phyloP scores from a whole-genome alignment of 2,797 vertebrate species.

The Chloroceryle inda region DNA sequence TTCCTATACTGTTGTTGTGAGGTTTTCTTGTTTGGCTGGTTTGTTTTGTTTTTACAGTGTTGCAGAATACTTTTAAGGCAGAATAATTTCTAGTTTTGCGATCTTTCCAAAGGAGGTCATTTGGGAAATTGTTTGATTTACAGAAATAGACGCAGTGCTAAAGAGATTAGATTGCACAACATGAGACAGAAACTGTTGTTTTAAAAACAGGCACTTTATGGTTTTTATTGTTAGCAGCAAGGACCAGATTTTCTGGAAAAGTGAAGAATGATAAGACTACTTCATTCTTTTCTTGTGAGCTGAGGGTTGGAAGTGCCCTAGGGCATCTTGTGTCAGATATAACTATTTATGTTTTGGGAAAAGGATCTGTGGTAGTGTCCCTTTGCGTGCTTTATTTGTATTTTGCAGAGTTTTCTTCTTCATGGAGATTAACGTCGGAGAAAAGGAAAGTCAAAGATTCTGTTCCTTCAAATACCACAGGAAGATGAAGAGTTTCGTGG shows the following conservation, averaged over 20 bases:
- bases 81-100: not conserved
- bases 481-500: not conserved
- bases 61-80: not conserved
- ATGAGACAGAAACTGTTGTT: not conserved
- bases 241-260: slow-evolving; percentile 67
- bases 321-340: not conserved
- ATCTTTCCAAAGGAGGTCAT: not conserved
- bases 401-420: not conserved
- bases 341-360: slow-evolving; percentile 6
- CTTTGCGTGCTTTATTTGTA: slow-evolving; percentile 13
- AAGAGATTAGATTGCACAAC: not conserved
- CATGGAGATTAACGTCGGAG: not conserved
- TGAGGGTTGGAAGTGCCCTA: not conserved
- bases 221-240: not conserved
- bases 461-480: not conserved
- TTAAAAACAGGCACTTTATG: not conserved
- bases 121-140: not conserved
- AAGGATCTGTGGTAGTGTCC: not conserved
- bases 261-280: not conserved
- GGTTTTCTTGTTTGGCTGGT: not conserved
- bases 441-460: not conserved
- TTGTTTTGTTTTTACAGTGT: not conserved
- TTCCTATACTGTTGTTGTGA: not conserved
- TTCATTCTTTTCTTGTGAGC: slow-evolving; percentile 43
- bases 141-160: not conserved